phyloP scores from a whole-genome alignment of 92 coral and sea anemone species.

The Phymanthus crucifer region DNA sequence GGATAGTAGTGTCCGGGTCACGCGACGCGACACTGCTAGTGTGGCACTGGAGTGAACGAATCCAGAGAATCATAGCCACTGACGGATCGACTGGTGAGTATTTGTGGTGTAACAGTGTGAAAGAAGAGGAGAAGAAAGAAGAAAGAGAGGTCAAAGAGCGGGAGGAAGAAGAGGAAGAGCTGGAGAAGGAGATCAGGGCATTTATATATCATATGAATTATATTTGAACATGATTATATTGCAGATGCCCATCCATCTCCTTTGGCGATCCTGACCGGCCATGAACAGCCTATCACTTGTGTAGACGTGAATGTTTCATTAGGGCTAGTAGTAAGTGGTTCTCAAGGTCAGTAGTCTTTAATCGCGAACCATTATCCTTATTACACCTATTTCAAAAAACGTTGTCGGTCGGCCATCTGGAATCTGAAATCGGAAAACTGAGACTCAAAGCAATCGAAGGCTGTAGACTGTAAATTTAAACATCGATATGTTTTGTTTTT shows the following conservation, averaged over 20 bases:
- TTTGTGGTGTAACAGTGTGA: no score
- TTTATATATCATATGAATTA: background rate
- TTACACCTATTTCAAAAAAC: background rate
- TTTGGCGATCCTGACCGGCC: conserved; percentile 93
- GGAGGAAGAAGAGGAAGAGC: background rate
- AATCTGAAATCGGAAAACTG: no score
- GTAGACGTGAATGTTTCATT: conserved; percentile 92
- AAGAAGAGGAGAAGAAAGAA: no score
- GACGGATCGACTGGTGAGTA: conserved; percentile 74
- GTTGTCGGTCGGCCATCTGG: no score
- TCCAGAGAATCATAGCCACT: conserved; percentile 72
- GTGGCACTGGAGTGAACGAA: conserved; percentile 92
- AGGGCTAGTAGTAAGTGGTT: conserved; percentile 99
- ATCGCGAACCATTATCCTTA: background rate
- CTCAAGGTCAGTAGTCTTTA: conserved; percentile 73
- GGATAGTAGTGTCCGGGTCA: conserved; percentile 92
- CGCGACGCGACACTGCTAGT: conserved; percentile 97
- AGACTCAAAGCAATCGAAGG: no score
- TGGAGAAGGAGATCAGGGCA: background rate
- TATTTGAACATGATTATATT: background rate
- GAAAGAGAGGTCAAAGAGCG: no score
- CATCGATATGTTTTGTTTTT: no score
- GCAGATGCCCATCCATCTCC: conserved; percentile 82
- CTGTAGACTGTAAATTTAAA: no score
- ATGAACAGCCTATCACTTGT: conserved; percentile 93